Conservation (phyloP, 1,140 invertebrate species). For the Ylistrum balloti region DNA sequence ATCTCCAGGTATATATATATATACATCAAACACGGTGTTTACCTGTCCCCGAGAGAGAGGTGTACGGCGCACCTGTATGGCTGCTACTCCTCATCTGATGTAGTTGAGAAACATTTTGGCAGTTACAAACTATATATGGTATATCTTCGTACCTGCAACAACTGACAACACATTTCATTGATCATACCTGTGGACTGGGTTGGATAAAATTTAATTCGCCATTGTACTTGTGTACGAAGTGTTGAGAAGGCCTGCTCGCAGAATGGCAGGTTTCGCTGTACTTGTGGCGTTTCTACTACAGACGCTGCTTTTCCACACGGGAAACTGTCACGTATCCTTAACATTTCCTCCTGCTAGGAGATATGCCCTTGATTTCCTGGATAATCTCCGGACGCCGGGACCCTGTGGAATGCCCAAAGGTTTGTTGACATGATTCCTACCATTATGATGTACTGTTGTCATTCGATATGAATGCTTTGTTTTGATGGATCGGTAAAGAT, state of each 20-base stretch:
- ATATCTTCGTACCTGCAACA: not conserved
- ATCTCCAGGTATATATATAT: not conserved
- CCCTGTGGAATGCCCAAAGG: slow-evolving; percentile 98
- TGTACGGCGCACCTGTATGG: not conserved
- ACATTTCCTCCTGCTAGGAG: slow-evolving; percentile 84
- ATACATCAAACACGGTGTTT: not conserved
- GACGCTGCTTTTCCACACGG: not conserved
- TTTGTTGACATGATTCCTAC: slow-evolving; percentile 81
- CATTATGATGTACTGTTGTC: not conserved
- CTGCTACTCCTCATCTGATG: not conserved
- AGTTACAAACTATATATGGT: not conserved
- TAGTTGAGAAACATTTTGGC: not conserved
- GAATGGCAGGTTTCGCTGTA: not conserved
- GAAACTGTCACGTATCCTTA: slow-evolving; percentile 65
- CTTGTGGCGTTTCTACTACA: not conserved
- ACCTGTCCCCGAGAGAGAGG: not conserved
- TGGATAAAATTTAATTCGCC: slow-evolving; percentile 7
- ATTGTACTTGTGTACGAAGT: not conserved
- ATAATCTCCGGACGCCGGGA: slow-evolving; percentile 93
- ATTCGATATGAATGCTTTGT: not conserved
- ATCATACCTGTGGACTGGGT: not conserved
- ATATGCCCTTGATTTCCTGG: slow-evolving; percentile 96
- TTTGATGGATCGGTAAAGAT: slow-evolving; percentile 1
- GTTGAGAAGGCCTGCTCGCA: not conserved
- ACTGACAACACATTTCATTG: not conserved